Conservation (phyloP, 2,888 invertebrate species). For the Barypeithes pellucidus region DNA sequence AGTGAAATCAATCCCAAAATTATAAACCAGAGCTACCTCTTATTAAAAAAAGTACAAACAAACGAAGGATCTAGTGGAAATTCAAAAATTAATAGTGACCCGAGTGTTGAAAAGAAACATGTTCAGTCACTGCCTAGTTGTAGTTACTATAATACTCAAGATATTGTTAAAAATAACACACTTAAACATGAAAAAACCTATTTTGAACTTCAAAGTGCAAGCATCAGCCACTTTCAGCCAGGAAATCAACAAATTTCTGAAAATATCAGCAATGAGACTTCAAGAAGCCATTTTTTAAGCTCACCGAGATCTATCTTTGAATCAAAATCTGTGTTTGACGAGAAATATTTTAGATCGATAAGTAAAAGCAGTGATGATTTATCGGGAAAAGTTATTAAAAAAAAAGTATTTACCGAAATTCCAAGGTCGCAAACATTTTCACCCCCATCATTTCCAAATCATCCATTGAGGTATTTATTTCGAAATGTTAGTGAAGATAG, state of each 20-base stretch:
- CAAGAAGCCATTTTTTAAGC: neutral
- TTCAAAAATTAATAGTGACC: neutral
- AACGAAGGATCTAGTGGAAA: neutral
- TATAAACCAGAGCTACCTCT: slow-evolving; percentile 7
- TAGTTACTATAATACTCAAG: neutral
- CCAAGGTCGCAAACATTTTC: too few species aligned
- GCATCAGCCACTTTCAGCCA: neutral
- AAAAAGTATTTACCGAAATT: slow-evolving; percentile 23
- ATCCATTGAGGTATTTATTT: neutral
- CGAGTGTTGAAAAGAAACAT: neutral
- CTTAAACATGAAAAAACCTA: neutral
- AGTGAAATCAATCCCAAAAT: neutral
- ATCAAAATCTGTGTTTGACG: neutral
- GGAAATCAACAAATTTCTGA: neutral
- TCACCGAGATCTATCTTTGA: neutral
- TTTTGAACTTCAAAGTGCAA: slow-evolving; percentile 11
- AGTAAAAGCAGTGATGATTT: slow-evolving; percentile 21
- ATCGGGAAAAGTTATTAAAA: neutral
- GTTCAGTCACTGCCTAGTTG: neutral
- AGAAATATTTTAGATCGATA: slow-evolving; percentile 37
- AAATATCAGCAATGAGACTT: neutral
- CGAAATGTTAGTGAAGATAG: slow-evolving; percentile 56
- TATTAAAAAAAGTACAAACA: slow-evolving; percentile 16
- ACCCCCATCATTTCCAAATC: neutral
- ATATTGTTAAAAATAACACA: neutral